A percentile compares a stretch with the other conserved stretches of the same genome.
Conservation (phyloP, 2,888 invertebrate species). For the Erynnis tages region DNA sequence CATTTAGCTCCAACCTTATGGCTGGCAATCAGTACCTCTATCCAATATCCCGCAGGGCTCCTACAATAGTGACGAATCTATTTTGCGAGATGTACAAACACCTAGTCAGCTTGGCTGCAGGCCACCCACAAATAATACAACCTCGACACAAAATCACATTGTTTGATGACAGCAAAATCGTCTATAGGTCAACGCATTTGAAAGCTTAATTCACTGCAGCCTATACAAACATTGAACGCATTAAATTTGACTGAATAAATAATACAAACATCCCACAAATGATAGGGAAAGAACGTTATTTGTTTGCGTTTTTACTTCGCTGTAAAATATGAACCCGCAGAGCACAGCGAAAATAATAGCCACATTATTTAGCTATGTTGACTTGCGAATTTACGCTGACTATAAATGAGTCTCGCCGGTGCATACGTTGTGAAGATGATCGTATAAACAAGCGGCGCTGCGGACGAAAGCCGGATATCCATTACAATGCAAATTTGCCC, state of each 20-base stretch:
- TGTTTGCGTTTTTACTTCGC: slow-evolving; percentile 16
- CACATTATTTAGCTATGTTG: slow-evolving; percentile 26
- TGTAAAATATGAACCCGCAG: slow-evolving; percentile 16
- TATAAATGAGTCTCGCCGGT: slow-evolving; percentile 41
- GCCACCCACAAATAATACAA: slow-evolving; percentile 70
- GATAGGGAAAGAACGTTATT: slow-evolving; percentile 5
- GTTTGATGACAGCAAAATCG: slow-evolving; percentile 47
- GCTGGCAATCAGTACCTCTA: slow-evolving; percentile 36
- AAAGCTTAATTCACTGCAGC: slow-evolving; percentile 14
- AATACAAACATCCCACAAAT: slow-evolving; percentile 2
- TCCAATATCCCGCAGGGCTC: slow-evolving; percentile 45
- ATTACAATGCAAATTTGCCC: slow-evolving; percentile 75
- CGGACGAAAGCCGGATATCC: slow-evolving; percentile 53
- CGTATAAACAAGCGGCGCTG: slow-evolving; percentile 48
- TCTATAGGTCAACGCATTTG: slow-evolving; percentile 17
- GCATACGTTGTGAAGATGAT: slow-evolving; percentile 53
- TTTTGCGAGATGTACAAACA: slow-evolving; percentile 52
- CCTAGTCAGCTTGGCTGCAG: slow-evolving; percentile 45
- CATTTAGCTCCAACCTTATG: slow-evolving; percentile 34
- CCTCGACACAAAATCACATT: slow-evolving; percentile 47
- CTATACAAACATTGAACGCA: too few species aligned
- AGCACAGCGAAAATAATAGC: slow-evolving; percentile 19
- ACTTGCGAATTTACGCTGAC: slow-evolving; percentile 44
- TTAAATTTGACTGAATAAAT: too few species aligned
- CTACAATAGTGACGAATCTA: slow-evolving; percentile 62